phyloP scores from a whole-genome alignment of 1,140 invertebrate genomes.

The Tetranychus cinnabarinus region DNA sequence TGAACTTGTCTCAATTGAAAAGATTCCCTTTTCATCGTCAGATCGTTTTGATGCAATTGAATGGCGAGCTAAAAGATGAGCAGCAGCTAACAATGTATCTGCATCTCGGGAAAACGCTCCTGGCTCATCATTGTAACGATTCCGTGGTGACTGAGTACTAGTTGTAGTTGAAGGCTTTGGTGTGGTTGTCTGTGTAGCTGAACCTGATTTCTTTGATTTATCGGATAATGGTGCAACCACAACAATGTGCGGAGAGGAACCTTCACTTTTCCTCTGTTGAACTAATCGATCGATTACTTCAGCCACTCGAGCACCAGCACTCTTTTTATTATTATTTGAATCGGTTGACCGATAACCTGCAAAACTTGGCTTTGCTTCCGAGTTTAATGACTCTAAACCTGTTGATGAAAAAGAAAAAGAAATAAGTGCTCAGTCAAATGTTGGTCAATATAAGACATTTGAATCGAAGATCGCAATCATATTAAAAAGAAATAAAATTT shows the following conservation, averaged over 20 bases:
- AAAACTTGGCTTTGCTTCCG: neutral
- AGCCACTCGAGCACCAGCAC: constrained; percentile 5
- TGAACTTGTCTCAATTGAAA: neutral
- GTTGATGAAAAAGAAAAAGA: neutral
- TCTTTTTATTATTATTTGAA: neutral
- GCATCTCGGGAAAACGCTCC: neutral
- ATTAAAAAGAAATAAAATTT: no score
- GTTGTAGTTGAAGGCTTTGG: neutral
- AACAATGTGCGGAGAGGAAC: constrained; percentile 3
- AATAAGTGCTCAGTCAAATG: no score
- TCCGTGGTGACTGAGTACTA: neutral
- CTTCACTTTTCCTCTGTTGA: neutral
- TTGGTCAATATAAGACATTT: no score
- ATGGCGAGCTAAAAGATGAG: neutral
- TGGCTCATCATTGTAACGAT: neutral
- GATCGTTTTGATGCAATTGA: neutral
- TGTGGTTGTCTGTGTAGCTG: neutral
- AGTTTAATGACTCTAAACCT: neutral
- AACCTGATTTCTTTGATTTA: neutral
- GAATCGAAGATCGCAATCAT: no score
- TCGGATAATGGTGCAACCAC: constrained; percentile 4
- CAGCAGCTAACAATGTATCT: neutral
- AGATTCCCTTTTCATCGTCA: neutral
- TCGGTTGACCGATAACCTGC: neutral
- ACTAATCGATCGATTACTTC: constrained; percentile 9